These are phyloP conservation scores for Ceriagrion tenellum DNA, from an alignment of 2,888 invertebrate genomes.

Conservation along the genomic window DNA sequence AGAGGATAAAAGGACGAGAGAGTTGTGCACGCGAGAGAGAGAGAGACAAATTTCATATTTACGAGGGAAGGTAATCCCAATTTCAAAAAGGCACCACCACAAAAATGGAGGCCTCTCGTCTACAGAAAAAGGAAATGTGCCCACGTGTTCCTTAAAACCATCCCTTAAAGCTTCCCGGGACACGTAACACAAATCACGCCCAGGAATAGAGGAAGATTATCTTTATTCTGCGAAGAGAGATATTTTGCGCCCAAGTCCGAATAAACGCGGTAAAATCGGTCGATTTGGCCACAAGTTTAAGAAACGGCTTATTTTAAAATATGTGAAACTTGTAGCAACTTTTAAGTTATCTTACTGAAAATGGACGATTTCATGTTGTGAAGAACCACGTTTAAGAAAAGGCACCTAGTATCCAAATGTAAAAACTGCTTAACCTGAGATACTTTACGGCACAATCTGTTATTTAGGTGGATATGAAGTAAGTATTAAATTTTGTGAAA, in stretches of 20 bases:
- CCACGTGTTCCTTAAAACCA: background rate
- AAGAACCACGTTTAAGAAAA: no score
- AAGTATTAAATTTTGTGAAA: no score
- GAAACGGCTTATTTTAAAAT: background rate
- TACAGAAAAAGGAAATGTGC: background rate
- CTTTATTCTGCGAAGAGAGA: background rate
- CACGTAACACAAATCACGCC: background rate
- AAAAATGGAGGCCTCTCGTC: background rate
- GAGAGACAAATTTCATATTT: conserved; percentile 21
- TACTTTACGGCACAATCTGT: no score
- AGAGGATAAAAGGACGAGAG: background rate
- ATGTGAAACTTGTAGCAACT: background rate
- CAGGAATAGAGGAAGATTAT: background rate
- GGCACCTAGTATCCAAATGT: no score
- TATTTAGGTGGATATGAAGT: no score
- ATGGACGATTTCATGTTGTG: background rate
- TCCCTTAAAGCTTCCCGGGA: background rate
- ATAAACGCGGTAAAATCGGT: background rate
- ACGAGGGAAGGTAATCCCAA: background rate
- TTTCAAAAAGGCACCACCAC: background rate
- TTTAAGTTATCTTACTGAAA: background rate
- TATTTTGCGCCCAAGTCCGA: background rate
- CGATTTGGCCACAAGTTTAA: background rate
- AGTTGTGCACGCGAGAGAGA: background rate
- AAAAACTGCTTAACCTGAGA: no score